Base-by-base conservation (phyloP, 2,888 invertebrate species). In the Lucinisca nassula region DNA sequence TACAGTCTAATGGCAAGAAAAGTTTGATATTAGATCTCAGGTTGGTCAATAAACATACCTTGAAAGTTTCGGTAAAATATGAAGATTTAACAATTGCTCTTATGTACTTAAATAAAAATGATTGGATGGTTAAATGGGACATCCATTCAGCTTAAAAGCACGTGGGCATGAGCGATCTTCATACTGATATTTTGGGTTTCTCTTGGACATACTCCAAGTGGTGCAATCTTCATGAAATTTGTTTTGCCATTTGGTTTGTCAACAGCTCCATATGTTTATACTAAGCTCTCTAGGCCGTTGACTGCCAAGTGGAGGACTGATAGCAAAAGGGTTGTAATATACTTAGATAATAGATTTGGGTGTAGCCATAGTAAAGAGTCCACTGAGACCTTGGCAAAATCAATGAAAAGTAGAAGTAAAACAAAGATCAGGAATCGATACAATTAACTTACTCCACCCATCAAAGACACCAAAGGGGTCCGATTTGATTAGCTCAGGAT, bases 221-320 rank as follows among this genome's bases (percentile, higher is more conserved):
- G n/a, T 6, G 10, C 27, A 21, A 14, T 58, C 8, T 58, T 27
- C 27, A 27, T 27, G 24, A 58, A 58, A 58, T 58, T 58, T 27
- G 58, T 58, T 58, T 58, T 58, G 27, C 58, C 58, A 27, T 58
- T 58, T 58, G 58, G 58, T 27, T 27, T 72, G 24, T 12, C 24
- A 6, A 6, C 8, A 6, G 37, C 37, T 96, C 96, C n/a, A 27
- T 58, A 58, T 58, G 27, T 58, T 21, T 58, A 24, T 27, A 58
- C 58, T 10, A 58, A 58, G 27, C 3, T 27, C 1, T 6, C 27
- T 6, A n/a, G 58, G 3, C 27, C 58, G 4, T 27, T 58, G 27
- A 58, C 27, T 8, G n/a, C 12, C 4, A 58, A 58, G 27, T 58
- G 58, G 58, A 24, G 58, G 6, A 27, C 27, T 4, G 58, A 58